Evolutionary conservation across 2,888 invertebrate genomes (phyloP).

Genomic region (Synanthedon tipuliformis): DNA sequence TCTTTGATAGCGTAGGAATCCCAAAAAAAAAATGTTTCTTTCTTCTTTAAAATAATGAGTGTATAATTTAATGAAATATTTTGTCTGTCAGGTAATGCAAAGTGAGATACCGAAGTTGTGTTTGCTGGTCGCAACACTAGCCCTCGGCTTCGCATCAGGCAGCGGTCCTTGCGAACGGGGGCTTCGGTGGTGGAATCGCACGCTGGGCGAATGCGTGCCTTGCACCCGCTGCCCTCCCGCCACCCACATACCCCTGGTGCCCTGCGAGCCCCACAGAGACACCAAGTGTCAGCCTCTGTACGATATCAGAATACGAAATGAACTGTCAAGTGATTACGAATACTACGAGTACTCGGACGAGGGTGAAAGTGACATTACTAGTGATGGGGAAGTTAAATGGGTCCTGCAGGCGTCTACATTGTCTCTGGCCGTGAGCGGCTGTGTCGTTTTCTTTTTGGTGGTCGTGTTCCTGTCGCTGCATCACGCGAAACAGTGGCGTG

Average conservation of each 20-base stretch:
- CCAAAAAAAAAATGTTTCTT: not conserved
- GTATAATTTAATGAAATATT: too few relatives aligned
- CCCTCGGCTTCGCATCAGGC: constrained; percentile 37
- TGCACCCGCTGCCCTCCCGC: constrained; percentile 77
- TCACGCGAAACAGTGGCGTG: constrained; percentile 83
- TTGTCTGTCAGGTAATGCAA: constrained; percentile 53
- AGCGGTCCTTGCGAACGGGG: constrained; percentile 61
- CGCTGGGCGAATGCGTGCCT: constrained; percentile 73
- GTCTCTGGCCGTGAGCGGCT: constrained; percentile 79
- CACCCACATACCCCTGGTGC: constrained; percentile 74
- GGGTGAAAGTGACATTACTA: constrained; percentile 42
- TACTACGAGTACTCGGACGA: constrained; percentile 54
- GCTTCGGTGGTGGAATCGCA: constrained; percentile 77
- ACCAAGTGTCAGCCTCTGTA: constrained; percentile 79
- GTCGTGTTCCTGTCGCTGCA: constrained; percentile 81
- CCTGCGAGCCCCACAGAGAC: constrained; percentile 81
- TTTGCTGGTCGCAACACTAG: constrained; percentile 53
- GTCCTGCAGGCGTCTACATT: constrained; percentile 82
- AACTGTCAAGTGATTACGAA: constrained; percentile 45
- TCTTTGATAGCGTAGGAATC: not conserved
- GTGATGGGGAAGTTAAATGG: constrained; percentile 66
- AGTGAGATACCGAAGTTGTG: constrained; percentile 47
- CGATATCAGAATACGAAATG: constrained; percentile 72
- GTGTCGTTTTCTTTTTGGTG: constrained; percentile 82
- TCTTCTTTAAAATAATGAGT: not conserved